Evolutionary conservation across 2,888 invertebrate species (phyloP).

Genomic region (Sturmia bella): DNA sequence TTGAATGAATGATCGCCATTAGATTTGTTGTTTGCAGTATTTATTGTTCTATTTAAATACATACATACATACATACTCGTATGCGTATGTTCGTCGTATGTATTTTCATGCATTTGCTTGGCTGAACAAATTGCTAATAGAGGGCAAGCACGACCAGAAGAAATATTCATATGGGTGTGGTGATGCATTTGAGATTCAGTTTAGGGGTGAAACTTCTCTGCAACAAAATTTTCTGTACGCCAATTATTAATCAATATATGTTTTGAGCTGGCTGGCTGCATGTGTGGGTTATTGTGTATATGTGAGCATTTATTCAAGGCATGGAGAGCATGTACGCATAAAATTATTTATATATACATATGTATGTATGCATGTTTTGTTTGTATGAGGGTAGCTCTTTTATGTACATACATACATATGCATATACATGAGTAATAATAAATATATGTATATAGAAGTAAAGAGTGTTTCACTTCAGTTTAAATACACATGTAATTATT

Average conservation of each 20-base stretch:
- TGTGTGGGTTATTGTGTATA: conserved; percentile 26
- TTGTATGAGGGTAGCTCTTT: too few relatives aligned
- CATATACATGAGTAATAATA: too few relatives aligned
- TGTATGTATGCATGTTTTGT: too few relatives aligned
- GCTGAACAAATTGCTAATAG: background rate
- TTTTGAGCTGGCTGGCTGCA: background rate
- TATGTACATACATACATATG: background rate
- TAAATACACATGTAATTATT: background rate
- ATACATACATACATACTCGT: too few relatives aligned
- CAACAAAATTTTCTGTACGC: conserved; percentile 13
- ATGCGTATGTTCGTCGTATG: too few relatives aligned
- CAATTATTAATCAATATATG: conserved; percentile 22
- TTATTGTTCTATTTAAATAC: too few relatives aligned
- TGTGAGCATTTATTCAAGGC: background rate
- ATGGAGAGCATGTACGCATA: too few relatives aligned
- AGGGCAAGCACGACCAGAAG: background rate
- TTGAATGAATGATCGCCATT: too few relatives aligned
- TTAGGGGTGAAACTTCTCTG: conserved; percentile 55
- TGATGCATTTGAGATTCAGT: conserved; percentile 11
- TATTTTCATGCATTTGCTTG: background rate
- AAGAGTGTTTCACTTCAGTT: too few relatives aligned
- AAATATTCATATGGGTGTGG: conserved; percentile 42
- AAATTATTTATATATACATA: too few relatives aligned
- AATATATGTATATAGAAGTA: too few relatives aligned
- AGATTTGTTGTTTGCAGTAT: too few relatives aligned